phyloP scores from a whole-genome alignment of 35 echinoderm and acorn worm species.

The Apostichopus parvimensis region DNA sequence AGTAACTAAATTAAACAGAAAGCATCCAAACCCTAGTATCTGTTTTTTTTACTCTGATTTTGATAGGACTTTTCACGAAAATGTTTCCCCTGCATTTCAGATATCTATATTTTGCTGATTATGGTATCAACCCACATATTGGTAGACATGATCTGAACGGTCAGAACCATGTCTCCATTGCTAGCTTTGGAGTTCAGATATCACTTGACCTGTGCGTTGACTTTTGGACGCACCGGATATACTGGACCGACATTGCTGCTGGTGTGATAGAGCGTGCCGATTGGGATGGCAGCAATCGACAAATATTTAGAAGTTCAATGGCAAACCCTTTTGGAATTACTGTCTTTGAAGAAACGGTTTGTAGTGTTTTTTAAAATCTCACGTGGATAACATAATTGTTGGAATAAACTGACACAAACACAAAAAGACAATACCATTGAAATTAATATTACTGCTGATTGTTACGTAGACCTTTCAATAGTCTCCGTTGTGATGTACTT shows the following conservation, averaged over 20 bases:
- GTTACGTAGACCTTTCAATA: too few species aligned
- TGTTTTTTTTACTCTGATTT: neutral
- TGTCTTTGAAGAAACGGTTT: constrained; percentile 53
- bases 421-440: too few species aligned
- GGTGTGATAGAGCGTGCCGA: constrained; percentile 58
- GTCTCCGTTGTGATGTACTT: too few species aligned
- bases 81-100: constrained; percentile 26
- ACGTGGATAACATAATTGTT: too few species aligned
- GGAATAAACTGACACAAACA: too few species aligned
- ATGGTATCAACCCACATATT: constrained; percentile 58
- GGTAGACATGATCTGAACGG: constrained; percentile 54
- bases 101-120: constrained; percentile 80
- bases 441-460: too few species aligned
- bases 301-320: constrained; percentile 19
- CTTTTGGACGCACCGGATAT: constrained; percentile 57
- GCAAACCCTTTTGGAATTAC: constrained; percentile 64
- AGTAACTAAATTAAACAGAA: too few species aligned
- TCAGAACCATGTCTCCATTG: constrained; percentile 44
- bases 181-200: neutral
- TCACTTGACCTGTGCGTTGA: constrained; percentile 63
- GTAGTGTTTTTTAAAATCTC: neutral
- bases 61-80: neutral
- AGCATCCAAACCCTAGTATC: too few species aligned
- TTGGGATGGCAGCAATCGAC: constrained; percentile 69
- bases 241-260: constrained; percentile 60